Conservation (phyloP, 1,140 invertebrate species). For the Microplitis mediator region DNA sequence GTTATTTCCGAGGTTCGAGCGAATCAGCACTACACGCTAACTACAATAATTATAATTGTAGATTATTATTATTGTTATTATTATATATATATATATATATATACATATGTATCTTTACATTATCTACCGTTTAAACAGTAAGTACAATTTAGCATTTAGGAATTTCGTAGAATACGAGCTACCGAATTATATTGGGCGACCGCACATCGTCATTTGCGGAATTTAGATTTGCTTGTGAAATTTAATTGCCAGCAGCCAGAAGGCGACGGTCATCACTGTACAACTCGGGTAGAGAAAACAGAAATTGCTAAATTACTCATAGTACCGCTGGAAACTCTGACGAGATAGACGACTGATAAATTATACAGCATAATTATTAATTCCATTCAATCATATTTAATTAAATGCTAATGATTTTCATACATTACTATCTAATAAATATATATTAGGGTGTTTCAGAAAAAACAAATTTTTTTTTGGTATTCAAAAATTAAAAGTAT, state of each 20-base stretch:
- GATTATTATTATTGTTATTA: background rate
- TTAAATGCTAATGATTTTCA: too few relatives aligned
- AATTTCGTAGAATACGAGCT: background rate
- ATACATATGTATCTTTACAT: background rate
- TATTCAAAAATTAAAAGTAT: too few relatives aligned
- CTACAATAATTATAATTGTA: background rate
- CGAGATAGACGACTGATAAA: too few relatives aligned
- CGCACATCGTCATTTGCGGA: background rate
- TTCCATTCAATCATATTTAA: too few relatives aligned
- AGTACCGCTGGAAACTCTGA: background rate
- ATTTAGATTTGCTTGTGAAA: background rate
- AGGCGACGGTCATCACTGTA: background rate
- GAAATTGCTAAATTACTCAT: background rate
- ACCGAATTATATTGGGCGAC: background rate
- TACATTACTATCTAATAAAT: too few relatives aligned
- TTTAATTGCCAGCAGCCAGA: background rate
- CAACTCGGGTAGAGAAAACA: background rate
- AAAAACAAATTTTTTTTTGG: too few relatives aligned
- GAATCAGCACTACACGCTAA: too few relatives aligned
- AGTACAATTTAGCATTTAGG: background rate
- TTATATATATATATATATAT: too few relatives aligned
- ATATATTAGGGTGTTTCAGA: too few relatives aligned
- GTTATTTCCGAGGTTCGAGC: too few relatives aligned
- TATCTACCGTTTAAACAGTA: background rate
- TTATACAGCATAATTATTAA: too few relatives aligned